phyloP scores from a whole-genome alignment of 2,113 vertebrate species.

The Arvicanthis niloticus region DNA sequence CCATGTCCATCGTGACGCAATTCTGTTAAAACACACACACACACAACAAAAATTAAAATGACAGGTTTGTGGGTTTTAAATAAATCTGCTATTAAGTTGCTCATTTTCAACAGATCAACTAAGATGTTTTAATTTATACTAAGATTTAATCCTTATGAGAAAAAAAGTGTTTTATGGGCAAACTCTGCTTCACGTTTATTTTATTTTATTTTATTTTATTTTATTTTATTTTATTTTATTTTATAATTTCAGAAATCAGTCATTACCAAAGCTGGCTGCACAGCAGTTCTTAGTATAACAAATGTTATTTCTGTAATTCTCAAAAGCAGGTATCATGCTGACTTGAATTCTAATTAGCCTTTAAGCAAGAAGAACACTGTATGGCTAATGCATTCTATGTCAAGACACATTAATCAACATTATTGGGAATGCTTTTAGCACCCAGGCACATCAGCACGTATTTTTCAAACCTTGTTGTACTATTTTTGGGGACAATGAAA shows the following conservation, averaged over 20 bases:
- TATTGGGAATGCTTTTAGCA: conserved; percentile 78
- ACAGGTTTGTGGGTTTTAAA: conserved; percentile 67
- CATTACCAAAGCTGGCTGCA: conserved; percentile 75
- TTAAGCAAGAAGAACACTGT: conserved; percentile 78
- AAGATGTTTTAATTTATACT: conserved; percentile 71
- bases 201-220: conserved; percentile 13
- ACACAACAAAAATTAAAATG: not conserved
- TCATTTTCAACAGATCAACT: conserved; percentile 70
- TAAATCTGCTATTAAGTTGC: conserved; percentile 49
- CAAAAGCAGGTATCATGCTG: conserved; percentile 80
- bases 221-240: conserved; percentile 7
- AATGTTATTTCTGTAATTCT: conserved; percentile 82
- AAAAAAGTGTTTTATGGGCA: conserved; percentile 64
- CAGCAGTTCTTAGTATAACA: conserved; percentile 70
- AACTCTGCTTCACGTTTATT: conserved; percentile 6
- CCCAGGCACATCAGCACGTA: conserved; percentile 73
- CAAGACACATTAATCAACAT: conserved; percentile 82
- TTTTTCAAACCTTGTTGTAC: conserved; percentile 67
- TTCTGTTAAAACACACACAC: not conserved
- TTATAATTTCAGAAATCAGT: conserved; percentile 77
- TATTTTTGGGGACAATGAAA: conserved; percentile 76
- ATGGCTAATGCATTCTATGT: conserved; percentile 80
- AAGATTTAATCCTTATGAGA: conserved; percentile 66
- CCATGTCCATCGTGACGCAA: conserved; percentile 60
- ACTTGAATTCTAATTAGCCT: conserved; percentile 84